Base-by-base conservation (phyloP, 1,140 invertebrate genomes). In the Tetramorium alpestre region DNA sequence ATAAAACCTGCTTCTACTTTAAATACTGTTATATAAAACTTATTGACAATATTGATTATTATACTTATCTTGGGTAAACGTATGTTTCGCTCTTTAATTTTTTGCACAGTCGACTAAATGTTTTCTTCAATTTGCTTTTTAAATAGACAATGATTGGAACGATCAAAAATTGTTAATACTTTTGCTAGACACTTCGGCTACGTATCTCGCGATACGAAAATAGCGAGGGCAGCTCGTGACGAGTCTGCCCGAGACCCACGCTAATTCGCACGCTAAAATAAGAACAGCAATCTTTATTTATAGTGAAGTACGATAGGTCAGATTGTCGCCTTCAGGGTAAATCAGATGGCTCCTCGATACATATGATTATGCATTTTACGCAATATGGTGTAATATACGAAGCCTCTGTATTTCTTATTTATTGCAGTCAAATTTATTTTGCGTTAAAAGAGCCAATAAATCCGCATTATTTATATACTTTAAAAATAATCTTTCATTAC, bases 211-310 rank as follows among this genome's bases (percentile, higher is more conserved):
- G 78, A 60, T 88, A 90, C 90, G 72, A 91, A 91, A 91, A 91
- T 91, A 91, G 87, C 89, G 75, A 90, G 85, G 87, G 75, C 80
- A 88, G 49, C 80, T 90, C 85, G 85, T 91, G 90, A 91, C 89
- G 90, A 90, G 89, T 89, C 88, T 91, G 85, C 69, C 87, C 82
- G 91, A 92, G 91, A 91, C 91, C 91, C 91, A 92, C 92, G 90
- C 91, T 92, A 91, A 93, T 93, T 93, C 82, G 85, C 85, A 86
- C 78, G 88, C 92, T 93, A 93, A 92, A 92, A 92, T 92, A 92
- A 92, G 91, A 91, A 70, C 91, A 65, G 69, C 87, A 87, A 89
- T 85, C 85, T 91, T 93, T 93, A 93, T 93, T 92, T 93, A 93
- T 93, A 93, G 70, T 60, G 16, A 89, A 81, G 80, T 87, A 76